Percentiles rank a stretch among this genome's conserved stretches.
These are phyloP conservation scores for Diorhabda sublineata DNA, from an alignment of 1,140 invertebrate species.

Conservation along the genomic window DNA sequence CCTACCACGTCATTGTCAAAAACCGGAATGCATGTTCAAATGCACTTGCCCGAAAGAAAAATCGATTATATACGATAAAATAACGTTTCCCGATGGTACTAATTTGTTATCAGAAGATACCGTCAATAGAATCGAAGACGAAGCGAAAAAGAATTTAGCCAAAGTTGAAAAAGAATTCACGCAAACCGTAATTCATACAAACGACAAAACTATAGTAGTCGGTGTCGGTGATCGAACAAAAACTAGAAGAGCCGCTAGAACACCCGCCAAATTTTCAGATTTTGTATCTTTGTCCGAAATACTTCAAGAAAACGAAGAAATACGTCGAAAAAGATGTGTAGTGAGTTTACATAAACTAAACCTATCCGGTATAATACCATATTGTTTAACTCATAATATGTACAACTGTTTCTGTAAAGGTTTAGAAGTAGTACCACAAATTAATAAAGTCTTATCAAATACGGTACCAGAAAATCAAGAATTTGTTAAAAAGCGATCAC, in stretches of 20 bases:
- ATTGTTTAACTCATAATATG: constrained; percentile 42
- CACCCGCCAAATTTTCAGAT: constrained; percentile 45
- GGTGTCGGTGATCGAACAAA: constrained; percentile 37
- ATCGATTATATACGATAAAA: constrained; percentile 11
- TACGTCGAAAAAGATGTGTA: constrained; percentile 20
- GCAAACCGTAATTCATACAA: constrained; percentile 47
- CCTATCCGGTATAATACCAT: constrained; percentile 38
- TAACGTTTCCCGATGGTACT: constrained; percentile 16
- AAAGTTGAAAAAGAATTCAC: constrained; percentile 48
- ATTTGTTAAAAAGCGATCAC: too few relatives aligned
- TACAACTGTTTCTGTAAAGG: constrained; percentile 43
- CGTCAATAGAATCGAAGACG: constrained; percentile 43
- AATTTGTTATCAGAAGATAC: constrained; percentile 37
- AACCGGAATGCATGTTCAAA: constrained; percentile 48
- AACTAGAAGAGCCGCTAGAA: constrained; percentile 39
- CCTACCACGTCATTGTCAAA: constrained; percentile 46
- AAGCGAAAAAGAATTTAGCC: constrained; percentile 46
- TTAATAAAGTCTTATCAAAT: too few relatives aligned
- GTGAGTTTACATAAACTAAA: constrained; percentile 32
- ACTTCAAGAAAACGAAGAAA: constrained; percentile 8
- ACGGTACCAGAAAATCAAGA: too few relatives aligned
- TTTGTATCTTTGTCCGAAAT: constrained; percentile 31
- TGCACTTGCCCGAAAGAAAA: constrained; percentile 44
- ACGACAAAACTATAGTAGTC: constrained; percentile 46
- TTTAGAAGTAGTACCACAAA: background rate